Conservation (phyloP, 2,888 invertebrate species). For the Xanthia icteritia region DNA sequence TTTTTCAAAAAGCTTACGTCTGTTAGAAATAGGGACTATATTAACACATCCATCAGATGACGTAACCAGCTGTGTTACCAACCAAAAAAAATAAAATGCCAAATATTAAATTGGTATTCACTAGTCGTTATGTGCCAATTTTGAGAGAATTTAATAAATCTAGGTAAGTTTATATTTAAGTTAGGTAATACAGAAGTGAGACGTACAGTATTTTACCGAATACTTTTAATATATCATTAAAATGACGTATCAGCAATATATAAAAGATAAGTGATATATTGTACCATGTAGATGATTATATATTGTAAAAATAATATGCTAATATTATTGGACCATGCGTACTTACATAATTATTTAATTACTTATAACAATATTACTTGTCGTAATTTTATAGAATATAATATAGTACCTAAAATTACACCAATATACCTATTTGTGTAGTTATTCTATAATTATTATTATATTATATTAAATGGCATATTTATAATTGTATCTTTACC, state of each 20-base stretch:
- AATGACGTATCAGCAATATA: conserved; percentile 77
- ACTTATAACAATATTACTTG: conserved; percentile 52
- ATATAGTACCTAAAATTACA: conserved; percentile 58
- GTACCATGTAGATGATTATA: conserved; percentile 63
- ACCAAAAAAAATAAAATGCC: conserved; percentile 61
- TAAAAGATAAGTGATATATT: conserved; percentile 68
- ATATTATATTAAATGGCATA: conserved; percentile 38
- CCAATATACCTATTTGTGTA: conserved; percentile 59
- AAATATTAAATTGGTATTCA: conserved; percentile 68
- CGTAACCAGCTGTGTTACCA: conserved; percentile 55
- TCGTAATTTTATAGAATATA: conserved; percentile 51
- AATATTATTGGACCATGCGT: conserved; percentile 74
- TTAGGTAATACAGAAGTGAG: conserved; percentile 69
- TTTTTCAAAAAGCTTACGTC: background rate
- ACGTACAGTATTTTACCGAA: conserved; percentile 79
- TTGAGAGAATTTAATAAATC: conserved; percentile 86
- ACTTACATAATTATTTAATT: conserved; percentile 56
- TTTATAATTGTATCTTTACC: conserved; percentile 34
- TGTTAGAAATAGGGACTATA: background rate
- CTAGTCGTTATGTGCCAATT: conserved; percentile 82
- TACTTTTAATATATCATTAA: conserved; percentile 71
- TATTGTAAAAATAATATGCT: conserved; percentile 63
- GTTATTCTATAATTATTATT: conserved; percentile 32
- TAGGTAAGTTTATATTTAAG: conserved; percentile 66
- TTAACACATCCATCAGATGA: conserved; percentile 33